phyloP scores from a whole-genome alignment of 2,888 invertebrate species.

The Lordiphosa andalusiaca region DNA sequence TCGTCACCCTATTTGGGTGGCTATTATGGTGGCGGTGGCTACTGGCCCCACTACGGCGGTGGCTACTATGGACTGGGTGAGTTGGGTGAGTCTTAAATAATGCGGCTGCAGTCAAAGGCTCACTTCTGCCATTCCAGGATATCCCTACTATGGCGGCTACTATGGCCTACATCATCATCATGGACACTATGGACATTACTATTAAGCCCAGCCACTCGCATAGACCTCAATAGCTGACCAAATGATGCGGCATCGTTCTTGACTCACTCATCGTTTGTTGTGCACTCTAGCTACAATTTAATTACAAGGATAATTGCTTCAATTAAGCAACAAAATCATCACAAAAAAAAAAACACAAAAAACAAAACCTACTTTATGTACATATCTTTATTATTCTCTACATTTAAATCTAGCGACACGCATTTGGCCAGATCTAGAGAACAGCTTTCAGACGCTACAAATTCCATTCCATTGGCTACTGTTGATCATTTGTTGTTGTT shows the following conservation, averaged over 20 bases:
- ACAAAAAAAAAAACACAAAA: constrained; percentile 29
- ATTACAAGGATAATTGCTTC: constrained; percentile 68
- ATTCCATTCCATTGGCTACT: constrained; percentile 25
- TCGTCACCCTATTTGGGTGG: constrained; percentile 71
- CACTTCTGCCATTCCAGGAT: constrained; percentile 30
- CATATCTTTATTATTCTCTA: constrained; percentile 30
- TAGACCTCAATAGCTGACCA: constrained; percentile 17
- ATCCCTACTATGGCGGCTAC: constrained; percentile 75
- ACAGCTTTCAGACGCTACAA: constrained; percentile 3
- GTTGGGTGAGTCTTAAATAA: constrained; percentile 32
- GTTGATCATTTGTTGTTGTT: constrained; percentile 22
- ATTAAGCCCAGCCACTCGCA: constrained; percentile 34
- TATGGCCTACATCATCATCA: constrained; percentile 66
- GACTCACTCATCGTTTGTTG: constrained; percentile 39
- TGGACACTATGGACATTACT: constrained; percentile 76
- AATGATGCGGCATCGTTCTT: constrained; percentile 37
- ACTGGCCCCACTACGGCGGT: constrained; percentile 66
- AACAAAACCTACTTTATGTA: constrained; percentile 30
- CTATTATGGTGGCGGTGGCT: constrained; percentile 63
- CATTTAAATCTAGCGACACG: constrained; percentile 32
- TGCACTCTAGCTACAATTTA: constrained; percentile 57
- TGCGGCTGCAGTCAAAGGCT: neutral
- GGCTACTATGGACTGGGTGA: constrained; percentile 71
- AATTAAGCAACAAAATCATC: constrained; percentile 59
- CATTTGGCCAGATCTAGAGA: constrained; percentile 13